Base-by-base conservation (phyloP, 2,888 invertebrate genomes). In the Notodonta ziczac region DNA sequence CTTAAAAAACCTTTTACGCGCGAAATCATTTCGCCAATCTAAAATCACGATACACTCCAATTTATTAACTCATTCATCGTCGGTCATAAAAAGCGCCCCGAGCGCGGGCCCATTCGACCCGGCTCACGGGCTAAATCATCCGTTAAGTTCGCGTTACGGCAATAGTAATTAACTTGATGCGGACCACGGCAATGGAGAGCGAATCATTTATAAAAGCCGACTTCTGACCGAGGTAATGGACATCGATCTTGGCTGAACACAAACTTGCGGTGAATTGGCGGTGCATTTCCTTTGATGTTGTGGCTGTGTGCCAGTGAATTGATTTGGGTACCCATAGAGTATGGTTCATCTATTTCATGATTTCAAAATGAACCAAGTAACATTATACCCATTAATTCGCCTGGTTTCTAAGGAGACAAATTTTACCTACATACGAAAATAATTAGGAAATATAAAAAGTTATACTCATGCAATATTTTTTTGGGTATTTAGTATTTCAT, bases 141-240 rank as follows among this genome's bases (percentile, higher is more conserved):
- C 84, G 80, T 81, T 78, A 82, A 82, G 82, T 79, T 80, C 80
- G 78, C 76, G 78, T 82, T 82, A 81, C 82, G 73, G 77, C 76
- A 78, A 79, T 81, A 78, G 82, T 82, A 86, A 86, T 86, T 84
- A 86, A 84, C 84, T 78, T 74, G 74, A 67, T 76, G 74, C 74
- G 73, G 73, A 79, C 79, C 80, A 77, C 76, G 76, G 71, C 70
- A 74, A 69, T 72, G 77, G 73, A 65, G 74, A 79, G 75, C 77
- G 77, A 74, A 82, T 75, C 78, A 82, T 83, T 84, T 82, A 78
- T 83, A 76, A 79, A 73, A 68, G 62, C 66, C 65, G 58, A 67
- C 74, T 77, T 71, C 73, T 69, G 67, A 60, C 58, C 65, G 66
- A 70, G 66, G 67, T 58, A 58, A 67, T 62, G 59, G 62, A 67